Evolutionary conservation across 2,888 invertebrate genomes (phyloP), one percentile per base, ranked within the genome.

Genomic region (Sericinus montela): DNA sequence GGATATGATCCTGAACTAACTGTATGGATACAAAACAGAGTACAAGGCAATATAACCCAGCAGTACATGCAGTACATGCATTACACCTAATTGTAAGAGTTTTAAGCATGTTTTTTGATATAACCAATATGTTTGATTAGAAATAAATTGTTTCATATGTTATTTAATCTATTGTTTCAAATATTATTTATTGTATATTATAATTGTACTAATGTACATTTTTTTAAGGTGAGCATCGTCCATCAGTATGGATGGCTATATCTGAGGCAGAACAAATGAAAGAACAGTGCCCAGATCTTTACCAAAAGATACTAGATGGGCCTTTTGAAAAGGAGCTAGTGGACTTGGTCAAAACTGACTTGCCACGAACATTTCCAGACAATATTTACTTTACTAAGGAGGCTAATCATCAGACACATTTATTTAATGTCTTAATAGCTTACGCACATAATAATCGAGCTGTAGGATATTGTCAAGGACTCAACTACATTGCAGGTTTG

Each of bases 391-490:
- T 98, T 73, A 93, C 93, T 53, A 93, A 93, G 56, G 91, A 92
- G 47, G 93, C 93, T 46, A 91, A 92, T 54, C 91, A 94, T 58
- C 93, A 94, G 58, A 90, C 92, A 54, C 94, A 96, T 63, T 85
- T 98, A 41, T 96, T 93, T 65, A 95, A 97, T 78, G 93, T 98
- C 65, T 90, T 98, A 52, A 92, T 95, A 62, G 96, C 97, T 1
- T 95, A 97, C 80, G 97, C 97, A 46, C 94, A 96, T 71, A 94
- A 95, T 68, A 97, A 98, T 80, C 91, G 92, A 62, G 92, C 92
- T 49, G 94, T 97, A 63, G 97, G 97, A 25, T 98, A 98, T 77
- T 98, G 98, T 70, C 98, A 98, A 91, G 98, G 98, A 42, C 85
- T 98, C 55, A 98, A 98, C 85, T 98, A 97, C 75, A 95, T 98